phyloP scores from a whole-genome alignment of 2,888 invertebrate genomes.

The Tyria jacobaeae region DNA sequence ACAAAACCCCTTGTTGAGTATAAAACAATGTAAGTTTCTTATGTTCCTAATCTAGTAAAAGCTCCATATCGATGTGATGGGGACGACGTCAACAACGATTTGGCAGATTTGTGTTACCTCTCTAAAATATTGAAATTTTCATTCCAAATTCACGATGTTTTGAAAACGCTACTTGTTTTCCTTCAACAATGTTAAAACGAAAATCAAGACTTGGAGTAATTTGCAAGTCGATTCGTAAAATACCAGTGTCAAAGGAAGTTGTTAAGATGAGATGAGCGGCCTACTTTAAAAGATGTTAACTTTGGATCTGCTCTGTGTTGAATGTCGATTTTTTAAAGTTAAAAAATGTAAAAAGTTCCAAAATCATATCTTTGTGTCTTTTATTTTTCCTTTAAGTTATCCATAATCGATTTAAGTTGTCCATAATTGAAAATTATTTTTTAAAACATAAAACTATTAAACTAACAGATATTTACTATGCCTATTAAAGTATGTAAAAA shows the following conservation, averaged over 20 bases:
- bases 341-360: constrained; percentile 16
- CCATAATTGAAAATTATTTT: too few relatives aligned
- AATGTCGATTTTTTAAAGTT: constrained; percentile 23
- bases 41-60: constrained; percentile 1
- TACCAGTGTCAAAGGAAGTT: constrained; percentile 50
- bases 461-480: too few relatives aligned
- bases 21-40: constrained; percentile 1
- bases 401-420: too few relatives aligned
- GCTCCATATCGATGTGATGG: not conserved
- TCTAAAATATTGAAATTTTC: constrained; percentile 35
- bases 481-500: too few relatives aligned
- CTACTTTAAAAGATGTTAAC: constrained; percentile 14
- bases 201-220: constrained; percentile 48
- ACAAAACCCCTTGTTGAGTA: too few relatives aligned
- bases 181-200: constrained; percentile 38
- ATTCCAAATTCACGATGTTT: constrained; percentile 40
- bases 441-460: too few relatives aligned
- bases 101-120: constrained; percentile 6
- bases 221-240: constrained; percentile 50
- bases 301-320: constrained; percentile 16
- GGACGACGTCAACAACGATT: constrained; percentile 8
- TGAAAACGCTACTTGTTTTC: constrained; percentile 43
- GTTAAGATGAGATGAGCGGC: constrained; percentile 41
- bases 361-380: not conserved
- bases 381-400: too few relatives aligned